A percentile compares a stretch with the other conserved stretches of the same genome.
Evolutionary conservation across 2,888 invertebrate genomes (phyloP).

Genomic region (Rotaria sp.): DNA sequence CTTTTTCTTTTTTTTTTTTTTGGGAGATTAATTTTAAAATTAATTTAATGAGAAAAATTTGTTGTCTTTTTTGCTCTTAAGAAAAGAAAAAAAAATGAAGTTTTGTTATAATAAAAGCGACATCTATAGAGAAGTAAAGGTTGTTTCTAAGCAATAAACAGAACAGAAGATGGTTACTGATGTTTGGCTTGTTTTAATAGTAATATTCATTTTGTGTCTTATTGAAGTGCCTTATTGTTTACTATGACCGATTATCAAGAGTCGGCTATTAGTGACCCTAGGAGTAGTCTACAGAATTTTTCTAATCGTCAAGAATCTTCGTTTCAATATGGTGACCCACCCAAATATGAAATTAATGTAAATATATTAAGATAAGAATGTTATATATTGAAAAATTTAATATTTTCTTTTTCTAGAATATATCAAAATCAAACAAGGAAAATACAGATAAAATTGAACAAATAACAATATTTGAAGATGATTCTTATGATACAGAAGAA

Average conservation of each 20-base stretch:
- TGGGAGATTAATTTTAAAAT: neutral
- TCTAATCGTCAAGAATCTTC: neutral
- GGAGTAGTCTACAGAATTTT: neutral
- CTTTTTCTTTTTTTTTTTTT: no score
- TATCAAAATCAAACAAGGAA: neutral
- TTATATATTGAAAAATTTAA: neutral
- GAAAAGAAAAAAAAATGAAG: neutral
- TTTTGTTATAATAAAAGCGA: neutral
- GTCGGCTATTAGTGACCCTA: neutral
- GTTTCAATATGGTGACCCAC: neutral
- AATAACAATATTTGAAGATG: neutral
- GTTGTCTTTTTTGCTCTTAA: no score
- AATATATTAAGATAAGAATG: neutral
- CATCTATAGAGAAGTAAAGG: neutral
- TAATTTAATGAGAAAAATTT: no score
- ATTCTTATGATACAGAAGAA: neutral
- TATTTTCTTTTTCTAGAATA: neutral
- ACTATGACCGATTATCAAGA: neutral
- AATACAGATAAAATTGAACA: neutral
- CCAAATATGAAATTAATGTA: neutral
- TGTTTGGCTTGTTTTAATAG: neutral
- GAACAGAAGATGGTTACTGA: neutral
- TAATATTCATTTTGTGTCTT: neutral
- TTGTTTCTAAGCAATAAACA: neutral
- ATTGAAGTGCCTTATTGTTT: neutral